A percentile compares a stretch with the other conserved stretches of the same genome.
phyloP scores from a whole-genome alignment of 2,797 vertebrate species.

The Loriculus beryllinus region DNA sequence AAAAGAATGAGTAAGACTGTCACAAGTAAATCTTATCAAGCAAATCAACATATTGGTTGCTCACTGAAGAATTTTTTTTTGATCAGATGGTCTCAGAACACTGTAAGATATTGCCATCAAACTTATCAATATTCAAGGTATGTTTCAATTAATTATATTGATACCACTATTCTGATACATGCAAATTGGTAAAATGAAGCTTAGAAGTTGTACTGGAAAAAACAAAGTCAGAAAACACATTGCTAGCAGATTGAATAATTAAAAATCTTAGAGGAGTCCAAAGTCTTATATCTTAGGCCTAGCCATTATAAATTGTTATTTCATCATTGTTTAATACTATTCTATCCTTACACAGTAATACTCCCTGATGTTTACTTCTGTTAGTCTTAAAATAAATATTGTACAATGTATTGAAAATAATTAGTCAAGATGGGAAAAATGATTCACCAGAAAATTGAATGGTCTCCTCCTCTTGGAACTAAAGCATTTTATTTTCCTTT shows the following conservation, averaged over 20 bases:
- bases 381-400: background rate
- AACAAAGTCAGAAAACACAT: background rate
- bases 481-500: background rate
- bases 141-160: background rate
- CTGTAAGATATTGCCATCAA: background rate
- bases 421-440: background rate
- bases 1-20: background rate
- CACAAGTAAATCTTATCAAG: background rate
- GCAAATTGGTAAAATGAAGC: background rate
- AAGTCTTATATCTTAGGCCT: background rate
- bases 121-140: rapidly evolving
- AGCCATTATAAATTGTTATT: background rate
- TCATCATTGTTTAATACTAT: background rate
- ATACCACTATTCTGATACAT: background rate
- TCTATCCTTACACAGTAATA: background rate
- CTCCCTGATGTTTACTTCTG: background rate
- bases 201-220: background rate
- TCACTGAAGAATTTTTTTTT: background rate
- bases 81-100: background rate
- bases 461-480: background rate
- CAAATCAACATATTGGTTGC: background rate
- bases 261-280: background rate
- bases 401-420: background rate
- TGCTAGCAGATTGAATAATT: background rate
- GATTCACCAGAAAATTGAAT: background rate